Evolutionary conservation across 2,113 vertebrate genomes (phyloP).

Genomic region (Haliaeetus leucogaster): DNA sequence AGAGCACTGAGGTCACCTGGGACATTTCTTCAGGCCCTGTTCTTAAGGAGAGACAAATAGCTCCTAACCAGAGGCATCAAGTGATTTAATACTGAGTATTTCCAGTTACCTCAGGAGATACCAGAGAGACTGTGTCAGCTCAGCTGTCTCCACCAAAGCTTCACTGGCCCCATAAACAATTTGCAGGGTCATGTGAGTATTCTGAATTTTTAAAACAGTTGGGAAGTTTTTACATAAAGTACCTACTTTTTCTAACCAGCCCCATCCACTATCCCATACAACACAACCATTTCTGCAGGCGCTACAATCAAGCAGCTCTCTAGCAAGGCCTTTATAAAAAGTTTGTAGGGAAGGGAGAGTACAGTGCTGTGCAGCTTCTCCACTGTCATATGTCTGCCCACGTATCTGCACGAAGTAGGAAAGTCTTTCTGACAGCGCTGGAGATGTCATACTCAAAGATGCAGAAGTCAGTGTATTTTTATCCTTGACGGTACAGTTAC

Average conservation of each 20-base stretch:
- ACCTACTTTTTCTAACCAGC: not conserved
- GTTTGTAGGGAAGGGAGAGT: not conserved
- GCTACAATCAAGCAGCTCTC: not conserved
- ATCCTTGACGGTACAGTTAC: not conserved
- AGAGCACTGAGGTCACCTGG: not conserved
- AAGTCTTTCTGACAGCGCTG: not conserved
- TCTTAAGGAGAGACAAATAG: not conserved
- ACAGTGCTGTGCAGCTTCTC: not conserved
- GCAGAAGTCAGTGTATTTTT: not conserved
- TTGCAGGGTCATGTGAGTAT: not conserved
- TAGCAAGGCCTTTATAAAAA: not conserved
- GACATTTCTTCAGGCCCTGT: not conserved
- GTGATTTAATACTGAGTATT: not conserved
- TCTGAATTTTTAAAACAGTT: not conserved
- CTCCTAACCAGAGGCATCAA: not conserved
- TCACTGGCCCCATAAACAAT: not conserved
- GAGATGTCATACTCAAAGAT: not conserved
- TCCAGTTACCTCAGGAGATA: not conserved
- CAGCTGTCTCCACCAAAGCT: not conserved
- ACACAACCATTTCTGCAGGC: not conserved
- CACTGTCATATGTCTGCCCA: not conserved
- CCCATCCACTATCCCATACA: not conserved
- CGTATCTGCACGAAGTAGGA: accelerated
- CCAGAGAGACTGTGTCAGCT: not conserved
- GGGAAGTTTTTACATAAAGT: not conserved